Conservation (phyloP, 2,888 invertebrate genomes). For the Penaeus monodon region DNA sequence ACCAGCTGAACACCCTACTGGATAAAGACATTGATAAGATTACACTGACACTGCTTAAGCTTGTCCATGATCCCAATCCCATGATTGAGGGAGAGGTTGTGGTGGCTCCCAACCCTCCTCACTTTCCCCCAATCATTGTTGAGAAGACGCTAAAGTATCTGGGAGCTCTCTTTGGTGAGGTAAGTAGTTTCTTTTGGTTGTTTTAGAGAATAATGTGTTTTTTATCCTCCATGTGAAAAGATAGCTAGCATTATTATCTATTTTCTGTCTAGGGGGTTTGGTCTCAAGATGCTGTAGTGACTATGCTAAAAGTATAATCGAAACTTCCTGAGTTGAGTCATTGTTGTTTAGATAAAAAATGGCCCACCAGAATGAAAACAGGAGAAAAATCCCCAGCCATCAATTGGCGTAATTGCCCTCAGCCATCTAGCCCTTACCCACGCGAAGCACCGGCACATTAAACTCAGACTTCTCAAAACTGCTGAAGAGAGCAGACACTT, state of each 20-base stretch:
- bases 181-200: neutral
- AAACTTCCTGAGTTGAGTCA: too few relatives aligned
- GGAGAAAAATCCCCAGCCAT: too few relatives aligned
- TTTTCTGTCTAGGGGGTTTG: neutral
- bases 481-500: too few relatives aligned
- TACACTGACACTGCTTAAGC: slow-evolving; percentile 2
- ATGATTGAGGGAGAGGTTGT: slow-evolving; percentile 27
- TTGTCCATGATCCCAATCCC: slow-evolving; percentile 15
- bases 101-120: slow-evolving; percentile 30
- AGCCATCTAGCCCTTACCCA: too few relatives aligned
- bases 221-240: neutral
- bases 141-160: slow-evolving; percentile 33
- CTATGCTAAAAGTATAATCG: too few relatives aligned
- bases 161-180: slow-evolving; percentile 32
- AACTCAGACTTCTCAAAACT: too few relatives aligned
- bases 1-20: neutral
- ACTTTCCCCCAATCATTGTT: slow-evolving; percentile 32
- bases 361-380: too few relatives aligned
- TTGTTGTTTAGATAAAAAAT: too few relatives aligned
- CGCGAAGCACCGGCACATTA: too few relatives aligned
- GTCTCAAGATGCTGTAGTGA: too few relatives aligned
- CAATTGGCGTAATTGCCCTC: too few relatives aligned
- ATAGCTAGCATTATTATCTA: neutral
- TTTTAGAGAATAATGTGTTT: neutral
- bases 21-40: slow-evolving; percentile 22